Evolutionary conservation across 2,888 invertebrate species (phyloP).

Genomic region (Aradus depressus): DNA sequence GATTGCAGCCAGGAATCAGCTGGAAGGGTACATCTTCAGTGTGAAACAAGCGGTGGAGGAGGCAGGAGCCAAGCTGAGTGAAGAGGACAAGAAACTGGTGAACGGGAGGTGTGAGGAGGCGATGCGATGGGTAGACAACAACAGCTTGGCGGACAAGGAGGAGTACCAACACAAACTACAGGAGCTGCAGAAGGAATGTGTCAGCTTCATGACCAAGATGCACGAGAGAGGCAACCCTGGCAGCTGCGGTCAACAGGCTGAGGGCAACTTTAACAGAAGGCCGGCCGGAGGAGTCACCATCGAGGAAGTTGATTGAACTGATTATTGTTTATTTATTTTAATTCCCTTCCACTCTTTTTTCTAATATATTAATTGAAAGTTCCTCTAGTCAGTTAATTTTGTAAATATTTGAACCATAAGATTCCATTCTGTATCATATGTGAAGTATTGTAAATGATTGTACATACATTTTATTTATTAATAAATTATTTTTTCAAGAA

Average conservation of each 20-base stretch:
- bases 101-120: constrained; percentile 35
- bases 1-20: constrained; percentile 39
- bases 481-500: too few relatives aligned
- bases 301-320: constrained; percentile 40
- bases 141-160: constrained; percentile 40
- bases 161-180: constrained; percentile 40
- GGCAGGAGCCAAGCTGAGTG: constrained; percentile 35
- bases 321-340: background rate
- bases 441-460: too few relatives aligned
- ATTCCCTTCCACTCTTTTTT: too few relatives aligned
- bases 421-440: too few relatives aligned
- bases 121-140: constrained; percentile 41
- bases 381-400: too few relatives aligned
- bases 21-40: constrained; percentile 38
- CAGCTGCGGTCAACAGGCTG: constrained; percentile 20
- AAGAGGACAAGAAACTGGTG: constrained; percentile 37
- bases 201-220: constrained; percentile 38
- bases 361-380: too few relatives aligned
- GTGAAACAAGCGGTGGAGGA: constrained; percentile 38
- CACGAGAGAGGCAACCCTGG: constrained; percentile 32
- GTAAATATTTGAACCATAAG: too few relatives aligned
- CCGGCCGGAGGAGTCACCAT: constrained; percentile 39
- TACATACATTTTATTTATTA: too few relatives aligned
- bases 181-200: constrained; percentile 38
- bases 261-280: background rate